A percentile compares a stretch with the other conserved stretches of the same genome.
phyloP scores from a whole-genome alignment of 2,113 vertebrate species.

The Tylochromis polylepis region DNA sequence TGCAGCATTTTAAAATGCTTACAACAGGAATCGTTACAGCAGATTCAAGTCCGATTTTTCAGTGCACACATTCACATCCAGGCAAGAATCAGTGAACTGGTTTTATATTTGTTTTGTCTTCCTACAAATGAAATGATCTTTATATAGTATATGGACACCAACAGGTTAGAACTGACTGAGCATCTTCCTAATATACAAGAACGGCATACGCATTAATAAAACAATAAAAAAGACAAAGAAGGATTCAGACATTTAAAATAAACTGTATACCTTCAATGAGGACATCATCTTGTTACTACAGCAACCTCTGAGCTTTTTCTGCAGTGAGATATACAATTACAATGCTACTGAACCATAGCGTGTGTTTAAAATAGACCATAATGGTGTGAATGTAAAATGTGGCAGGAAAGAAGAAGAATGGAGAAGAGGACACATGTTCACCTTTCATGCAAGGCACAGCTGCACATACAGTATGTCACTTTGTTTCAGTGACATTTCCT shows the following conservation, averaged over 20 bases:
- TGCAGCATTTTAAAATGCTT: not conserved
- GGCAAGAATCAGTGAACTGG: not conserved
- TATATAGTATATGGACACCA: not conserved
- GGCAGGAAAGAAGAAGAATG: not conserved
- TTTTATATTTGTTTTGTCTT: not conserved
- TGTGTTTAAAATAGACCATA: slow-evolving; percentile 23
- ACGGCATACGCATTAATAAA: not conserved
- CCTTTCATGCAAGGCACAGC: not conserved
- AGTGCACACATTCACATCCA: not conserved
- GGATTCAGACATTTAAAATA: not conserved
- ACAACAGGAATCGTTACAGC: not conserved
- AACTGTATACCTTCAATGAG: not conserved
- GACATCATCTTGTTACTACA: not conserved
- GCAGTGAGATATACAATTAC: not conserved
- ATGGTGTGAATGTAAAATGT: slow-evolving; percentile 21
- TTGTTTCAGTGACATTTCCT: slow-evolving; percentile 41
- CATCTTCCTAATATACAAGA: not conserved
- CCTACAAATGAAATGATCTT: not conserved
- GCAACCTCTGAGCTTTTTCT: not conserved
- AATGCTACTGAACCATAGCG: not conserved
- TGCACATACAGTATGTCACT: slow-evolving; percentile 5
- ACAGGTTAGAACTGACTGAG: not conserved
- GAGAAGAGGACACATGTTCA: not conserved
- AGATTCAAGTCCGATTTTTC: not conserved
- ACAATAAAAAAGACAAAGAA: not conserved